Conservation (phyloP, 2,797 vertebrate species). For the Prunella strophiata region DNA sequence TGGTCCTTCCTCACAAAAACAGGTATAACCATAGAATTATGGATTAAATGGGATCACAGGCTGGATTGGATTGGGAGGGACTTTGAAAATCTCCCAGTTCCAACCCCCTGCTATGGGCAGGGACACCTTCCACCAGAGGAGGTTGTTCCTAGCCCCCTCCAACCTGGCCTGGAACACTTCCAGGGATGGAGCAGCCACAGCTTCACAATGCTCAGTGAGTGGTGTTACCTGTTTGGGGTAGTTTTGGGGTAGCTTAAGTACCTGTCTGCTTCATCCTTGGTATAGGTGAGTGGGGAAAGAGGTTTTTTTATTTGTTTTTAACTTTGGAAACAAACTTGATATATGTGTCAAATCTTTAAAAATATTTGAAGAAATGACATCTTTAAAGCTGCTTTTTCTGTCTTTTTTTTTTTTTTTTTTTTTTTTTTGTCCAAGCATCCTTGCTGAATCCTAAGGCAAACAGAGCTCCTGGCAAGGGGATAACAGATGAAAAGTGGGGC, state of each 20-base stretch:
- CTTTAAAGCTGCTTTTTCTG: not conserved
- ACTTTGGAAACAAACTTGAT: not conserved
- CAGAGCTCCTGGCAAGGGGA: not conserved
- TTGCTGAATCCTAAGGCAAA: not conserved
- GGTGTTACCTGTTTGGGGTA: no score
- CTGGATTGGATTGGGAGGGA: not conserved
- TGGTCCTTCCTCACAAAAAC: not conserved
- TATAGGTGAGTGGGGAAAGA: not conserved
- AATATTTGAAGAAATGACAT: not conserved
- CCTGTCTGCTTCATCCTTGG: not conserved
- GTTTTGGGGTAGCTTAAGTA: not conserved
- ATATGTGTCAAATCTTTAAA: not conserved
- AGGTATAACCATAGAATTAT: not conserved
- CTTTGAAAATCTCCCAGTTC: not conserved
- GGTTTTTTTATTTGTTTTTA: not conserved
- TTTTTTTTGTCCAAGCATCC: not conserved
- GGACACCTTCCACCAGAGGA: not conserved
- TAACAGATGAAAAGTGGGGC: not conserved
- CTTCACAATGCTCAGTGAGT: not conserved
- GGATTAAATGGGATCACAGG: not conserved
- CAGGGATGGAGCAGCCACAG: not conserved
- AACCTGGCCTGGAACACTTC: not conserved
- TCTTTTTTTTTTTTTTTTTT: no score
- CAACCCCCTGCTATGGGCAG: rapidly evolving
- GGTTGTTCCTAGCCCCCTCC: not conserved